Evolutionary conservation across 2,797 vertebrate species (phyloP).

Genomic region (Muscicapa comitata): DNA sequence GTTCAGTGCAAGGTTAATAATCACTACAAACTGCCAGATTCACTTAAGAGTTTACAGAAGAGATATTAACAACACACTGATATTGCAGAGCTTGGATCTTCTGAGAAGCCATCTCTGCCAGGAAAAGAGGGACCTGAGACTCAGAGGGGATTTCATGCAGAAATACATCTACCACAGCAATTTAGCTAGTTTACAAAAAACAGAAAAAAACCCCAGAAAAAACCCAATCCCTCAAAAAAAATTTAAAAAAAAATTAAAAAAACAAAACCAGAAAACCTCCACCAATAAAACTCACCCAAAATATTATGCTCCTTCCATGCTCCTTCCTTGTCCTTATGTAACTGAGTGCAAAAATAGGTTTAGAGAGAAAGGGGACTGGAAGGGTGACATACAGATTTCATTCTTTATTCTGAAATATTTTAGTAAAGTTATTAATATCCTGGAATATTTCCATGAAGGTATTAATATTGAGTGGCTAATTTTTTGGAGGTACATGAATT

Average conservation of each 20-base stretch:
- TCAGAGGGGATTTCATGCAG: background rate
- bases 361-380: background rate
- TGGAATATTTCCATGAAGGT: background rate
- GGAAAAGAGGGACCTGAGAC: background rate
- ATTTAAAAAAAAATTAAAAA: too few relatives aligned
- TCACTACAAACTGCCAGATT: conserved; percentile 75
- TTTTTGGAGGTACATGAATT: background rate
- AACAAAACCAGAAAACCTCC: background rate
- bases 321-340: background rate
- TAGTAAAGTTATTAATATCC: background rate
- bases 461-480: background rate
- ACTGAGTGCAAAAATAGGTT: background rate
- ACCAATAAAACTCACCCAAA: too few relatives aligned
- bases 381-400: background rate
- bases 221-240: too few relatives aligned
- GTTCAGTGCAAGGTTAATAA: conserved; percentile 80
- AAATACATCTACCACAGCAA: background rate
- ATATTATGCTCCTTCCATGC: background rate
- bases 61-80: conserved; percentile 66
- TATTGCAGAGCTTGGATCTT: conserved; percentile 35
- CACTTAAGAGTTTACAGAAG: conserved; percentile 66
- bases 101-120: conserved; percentile 1
- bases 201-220: background rate
- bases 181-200: background rate
- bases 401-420: conserved; percentile 16